phyloP scores from a whole-genome alignment of 2,797 vertebrate species.

The Cuniculus paca region DNA sequence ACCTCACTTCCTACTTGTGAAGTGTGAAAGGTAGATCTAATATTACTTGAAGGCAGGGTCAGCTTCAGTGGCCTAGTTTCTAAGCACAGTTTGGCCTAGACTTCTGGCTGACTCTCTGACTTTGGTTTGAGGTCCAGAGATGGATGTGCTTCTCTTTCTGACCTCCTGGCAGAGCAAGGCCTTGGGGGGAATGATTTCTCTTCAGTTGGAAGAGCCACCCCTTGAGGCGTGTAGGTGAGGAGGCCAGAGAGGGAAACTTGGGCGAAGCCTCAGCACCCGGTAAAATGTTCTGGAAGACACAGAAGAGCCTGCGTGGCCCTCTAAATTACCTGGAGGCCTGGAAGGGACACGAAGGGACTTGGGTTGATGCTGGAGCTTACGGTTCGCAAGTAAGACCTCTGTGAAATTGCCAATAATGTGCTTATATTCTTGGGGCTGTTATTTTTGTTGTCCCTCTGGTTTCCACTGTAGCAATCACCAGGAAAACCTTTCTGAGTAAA shows the following conservation, averaged over 20 bases:
- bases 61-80: too few relatives aligned
- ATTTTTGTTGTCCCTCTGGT: slow-evolving; percentile 44
- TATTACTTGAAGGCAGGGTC: too few relatives aligned
- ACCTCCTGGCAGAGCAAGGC: neutral
- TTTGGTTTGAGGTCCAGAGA: neutral
- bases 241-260: neutral
- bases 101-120: neutral
- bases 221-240: neutral
- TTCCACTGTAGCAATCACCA: slow-evolving; percentile 19
- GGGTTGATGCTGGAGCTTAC: neutral
- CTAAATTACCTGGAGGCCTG: neutral
- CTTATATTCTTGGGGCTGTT: neutral
- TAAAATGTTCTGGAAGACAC: neutral
- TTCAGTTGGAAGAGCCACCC: neutral
- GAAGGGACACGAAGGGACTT: neutral
- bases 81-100: neutral
- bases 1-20: too few relatives aligned
- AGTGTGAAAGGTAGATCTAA: too few relatives aligned
- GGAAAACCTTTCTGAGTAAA: slow-evolving; percentile 51
- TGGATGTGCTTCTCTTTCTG: neutral
- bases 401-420: neutral
- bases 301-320: neutral
- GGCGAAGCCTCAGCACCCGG: neutral
- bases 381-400: neutral
- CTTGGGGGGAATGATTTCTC: neutral